Conservation (phyloP, 2,113 vertebrate species). For the Sapayoa aenigma region DNA sequence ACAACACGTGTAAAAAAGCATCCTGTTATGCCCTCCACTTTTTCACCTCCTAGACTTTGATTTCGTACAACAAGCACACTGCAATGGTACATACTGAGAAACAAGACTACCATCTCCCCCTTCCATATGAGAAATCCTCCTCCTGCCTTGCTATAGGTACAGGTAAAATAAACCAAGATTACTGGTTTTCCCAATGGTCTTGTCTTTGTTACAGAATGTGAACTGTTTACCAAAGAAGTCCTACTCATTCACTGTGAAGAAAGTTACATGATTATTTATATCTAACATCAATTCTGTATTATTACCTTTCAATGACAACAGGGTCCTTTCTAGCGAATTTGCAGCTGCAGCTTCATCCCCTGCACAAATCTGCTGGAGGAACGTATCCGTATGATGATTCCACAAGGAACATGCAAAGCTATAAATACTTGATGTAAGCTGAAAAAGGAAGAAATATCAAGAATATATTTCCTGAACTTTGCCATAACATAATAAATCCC, state of each 20-base stretch:
- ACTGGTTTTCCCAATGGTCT: background rate
- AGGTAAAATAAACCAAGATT: background rate
- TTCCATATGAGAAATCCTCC: background rate
- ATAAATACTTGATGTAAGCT: constrained; percentile 95
- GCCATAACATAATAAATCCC: background rate
- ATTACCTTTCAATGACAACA: constrained; percentile 94
- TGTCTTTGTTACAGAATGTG: background rate
- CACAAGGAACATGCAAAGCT: constrained; percentile 94
- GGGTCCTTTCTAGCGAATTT: constrained; percentile 89
- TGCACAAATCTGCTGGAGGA: constrained; percentile 86
- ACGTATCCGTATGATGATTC: constrained; percentile 95
- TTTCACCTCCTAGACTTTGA: background rate
- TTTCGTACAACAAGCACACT: background rate
- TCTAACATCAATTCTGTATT: background rate
- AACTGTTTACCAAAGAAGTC: background rate
- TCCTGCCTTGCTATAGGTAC: background rate
- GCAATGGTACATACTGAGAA: background rate
- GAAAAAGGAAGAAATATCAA: constrained; percentile 57
- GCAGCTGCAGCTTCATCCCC: constrained; percentile 80
- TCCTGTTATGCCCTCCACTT: background rate
- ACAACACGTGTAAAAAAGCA: accelerated
- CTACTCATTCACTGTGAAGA: background rate
- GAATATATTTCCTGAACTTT: background rate
- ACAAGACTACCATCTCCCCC: background rate
- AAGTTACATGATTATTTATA: background rate